A percentile compares a stretch with the other conserved stretches of the same genome.
phyloP scores from a whole-genome alignment of 1,140 invertebrate species.

The Caenorhabditis remanei region DNA sequence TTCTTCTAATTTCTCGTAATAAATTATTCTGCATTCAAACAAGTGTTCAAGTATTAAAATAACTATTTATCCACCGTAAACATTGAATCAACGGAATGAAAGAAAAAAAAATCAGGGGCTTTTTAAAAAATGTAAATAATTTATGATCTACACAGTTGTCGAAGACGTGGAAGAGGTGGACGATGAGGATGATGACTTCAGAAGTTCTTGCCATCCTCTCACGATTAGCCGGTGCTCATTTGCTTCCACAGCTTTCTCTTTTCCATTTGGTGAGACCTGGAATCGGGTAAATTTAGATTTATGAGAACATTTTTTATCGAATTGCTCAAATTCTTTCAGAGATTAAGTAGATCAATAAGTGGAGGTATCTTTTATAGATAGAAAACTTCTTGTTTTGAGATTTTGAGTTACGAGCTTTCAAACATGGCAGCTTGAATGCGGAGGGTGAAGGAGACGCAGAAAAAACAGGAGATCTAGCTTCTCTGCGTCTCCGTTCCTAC shows the following conservation, averaged over 20 bases:
- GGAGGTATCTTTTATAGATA: too few species aligned
- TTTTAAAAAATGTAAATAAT: not conserved
- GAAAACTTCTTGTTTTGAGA: too few species aligned
- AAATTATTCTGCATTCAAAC: not conserved
- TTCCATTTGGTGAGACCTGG: not conserved
- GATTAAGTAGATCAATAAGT: too few species aligned
- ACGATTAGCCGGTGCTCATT: slow-evolving; percentile 28
- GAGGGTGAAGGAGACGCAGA: too few species aligned
- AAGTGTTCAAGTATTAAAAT: not conserved
- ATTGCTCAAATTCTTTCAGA: too few species aligned
- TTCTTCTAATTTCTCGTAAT: not conserved
- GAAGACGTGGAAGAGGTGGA: slow-evolving; percentile 16
- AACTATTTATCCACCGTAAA: too few species aligned
- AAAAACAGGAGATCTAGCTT: too few species aligned
- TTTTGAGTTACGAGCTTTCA: too few species aligned
- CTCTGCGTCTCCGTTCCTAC: too few species aligned
- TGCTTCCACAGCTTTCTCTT: slow-evolving; percentile 15
- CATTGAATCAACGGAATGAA: not conserved
- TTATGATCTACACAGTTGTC: not conserved
- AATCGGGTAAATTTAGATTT: not conserved
- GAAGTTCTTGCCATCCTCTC: slow-evolving; percentile 32
- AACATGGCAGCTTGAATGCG: too few species aligned
- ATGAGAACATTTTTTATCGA: too few species aligned
- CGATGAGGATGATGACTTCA: slow-evolving; percentile 24
- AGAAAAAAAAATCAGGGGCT: not conserved